Evolutionary conservation across 2,888 invertebrate genomes (phyloP).

Genomic region (Oscheius sp.): DNA sequence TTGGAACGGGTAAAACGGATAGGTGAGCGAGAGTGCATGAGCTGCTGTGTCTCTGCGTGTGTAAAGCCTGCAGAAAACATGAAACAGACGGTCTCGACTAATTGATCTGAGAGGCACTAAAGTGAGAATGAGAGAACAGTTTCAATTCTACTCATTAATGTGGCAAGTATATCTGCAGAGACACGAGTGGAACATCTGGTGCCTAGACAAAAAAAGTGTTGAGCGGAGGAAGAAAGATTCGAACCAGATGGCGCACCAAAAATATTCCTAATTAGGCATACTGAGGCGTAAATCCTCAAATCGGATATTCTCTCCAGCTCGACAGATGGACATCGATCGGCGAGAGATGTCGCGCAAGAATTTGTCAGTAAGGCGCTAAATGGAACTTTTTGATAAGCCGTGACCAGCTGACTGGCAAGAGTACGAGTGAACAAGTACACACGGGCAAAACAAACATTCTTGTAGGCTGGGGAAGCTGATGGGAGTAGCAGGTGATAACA

Average conservation of each 20-base stretch:
- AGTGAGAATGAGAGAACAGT: neutral
- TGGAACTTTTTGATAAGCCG: neutral
- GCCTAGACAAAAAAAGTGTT: neutral
- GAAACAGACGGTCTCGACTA: constrained; percentile 29
- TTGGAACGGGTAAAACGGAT: too few species aligned
- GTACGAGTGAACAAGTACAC: neutral
- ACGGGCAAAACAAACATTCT: constrained; percentile 2
- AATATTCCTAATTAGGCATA: neutral
- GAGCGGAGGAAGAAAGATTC: neutral
- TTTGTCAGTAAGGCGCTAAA: neutral
- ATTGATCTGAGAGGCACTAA: constrained; percentile 6
- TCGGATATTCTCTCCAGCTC: constrained; percentile 1
- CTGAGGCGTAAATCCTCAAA: neutral
- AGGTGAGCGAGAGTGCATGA: neutral
- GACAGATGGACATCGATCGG: constrained; percentile 8
- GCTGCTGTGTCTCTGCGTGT: constrained; percentile 3
- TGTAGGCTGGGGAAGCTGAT: neutral
- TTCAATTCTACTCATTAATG: neutral
- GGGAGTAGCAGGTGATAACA: neutral
- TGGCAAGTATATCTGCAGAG: neutral
- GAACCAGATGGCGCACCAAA: neutral
- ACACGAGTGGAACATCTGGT: neutral
- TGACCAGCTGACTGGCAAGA: neutral
- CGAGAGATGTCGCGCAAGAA: constrained; percentile 1
- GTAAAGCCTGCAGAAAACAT: constrained; percentile 32